Conservation (phyloP, 2,113 vertebrate genomes). For the Toxotes chatareus region DNA sequence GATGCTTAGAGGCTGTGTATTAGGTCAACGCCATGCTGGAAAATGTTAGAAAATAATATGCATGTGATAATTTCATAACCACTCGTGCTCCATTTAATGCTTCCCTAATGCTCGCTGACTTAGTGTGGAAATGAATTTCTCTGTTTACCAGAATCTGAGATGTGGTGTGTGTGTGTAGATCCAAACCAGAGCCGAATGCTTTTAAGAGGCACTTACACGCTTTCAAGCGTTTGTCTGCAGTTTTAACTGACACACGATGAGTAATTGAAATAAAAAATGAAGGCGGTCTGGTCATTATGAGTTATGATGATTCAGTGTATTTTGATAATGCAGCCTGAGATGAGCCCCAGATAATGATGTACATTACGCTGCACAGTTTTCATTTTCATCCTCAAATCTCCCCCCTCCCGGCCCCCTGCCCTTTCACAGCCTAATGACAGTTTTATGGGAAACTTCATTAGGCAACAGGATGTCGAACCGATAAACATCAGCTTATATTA, state of each 20-base stretch:
- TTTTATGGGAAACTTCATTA: conserved; percentile 83
- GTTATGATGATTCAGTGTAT: conserved; percentile 76
- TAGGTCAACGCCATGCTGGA: conserved; percentile 6
- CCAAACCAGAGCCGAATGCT: conserved; percentile 4
- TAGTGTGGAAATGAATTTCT: conserved; percentile 56
- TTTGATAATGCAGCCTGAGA: conserved; percentile 75
- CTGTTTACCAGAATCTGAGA: conserved; percentile 35
- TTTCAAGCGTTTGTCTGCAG: conserved; percentile 40
- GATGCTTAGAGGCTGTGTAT: conserved; percentile 5
- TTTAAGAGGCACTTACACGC: conserved; percentile 47
- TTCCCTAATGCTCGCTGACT: conserved; percentile 35
- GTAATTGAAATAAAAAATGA: conserved; percentile 63
- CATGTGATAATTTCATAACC: conserved; percentile 42
- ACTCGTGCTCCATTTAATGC: conserved; percentile 37
- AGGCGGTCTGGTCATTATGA: conserved; percentile 62
- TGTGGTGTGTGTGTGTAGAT: conserved; percentile 6
- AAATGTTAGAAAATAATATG: conserved; percentile 39
- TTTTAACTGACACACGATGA: conserved; percentile 63
- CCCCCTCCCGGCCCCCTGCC: background rate
- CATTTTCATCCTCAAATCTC: conserved; percentile 49
- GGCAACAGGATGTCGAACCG: conserved; percentile 60
- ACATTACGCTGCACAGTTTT: conserved; percentile 75
- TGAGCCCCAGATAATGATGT: conserved; percentile 72
- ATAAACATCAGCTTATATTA: conserved; percentile 71
- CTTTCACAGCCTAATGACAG: conserved; percentile 71